Base-by-base conservation (phyloP, 2,888 invertebrate genomes). In the Scaptomyza cyrtandrae region DNA sequence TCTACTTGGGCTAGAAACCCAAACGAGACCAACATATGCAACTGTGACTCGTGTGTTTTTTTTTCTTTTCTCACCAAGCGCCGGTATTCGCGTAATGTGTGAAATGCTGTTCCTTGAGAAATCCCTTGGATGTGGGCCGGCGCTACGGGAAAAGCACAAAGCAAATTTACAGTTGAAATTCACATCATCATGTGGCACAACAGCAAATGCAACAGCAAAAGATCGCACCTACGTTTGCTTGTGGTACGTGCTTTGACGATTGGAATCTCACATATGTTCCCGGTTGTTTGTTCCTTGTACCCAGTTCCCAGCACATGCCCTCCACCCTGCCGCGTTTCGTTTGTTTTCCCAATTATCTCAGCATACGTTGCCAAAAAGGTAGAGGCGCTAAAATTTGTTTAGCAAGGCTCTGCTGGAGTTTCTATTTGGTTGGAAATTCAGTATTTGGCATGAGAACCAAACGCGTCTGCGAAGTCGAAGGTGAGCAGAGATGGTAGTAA, bases 81-180 rank as follows among this genome's bases (percentile, higher is more conserved):
- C 86, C 88, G 78, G 52, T 54, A 14, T 27, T 49, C 57, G 60
- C 54, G 55, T 82, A 71, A 74, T 75, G 82, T 85, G 86, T 67
- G 69, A 71, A 66, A 46, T 76, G 41, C 57, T 45, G 65, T 64
- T 57, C 73, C 79, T 77, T 75, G 71, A 70, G 87, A 79, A 87
- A 76, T 86, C 60, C 87, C 85, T 78, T 45, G 35, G 48, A 7
- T 16, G n/a, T 48, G 54, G 49, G 35, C 76, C 81, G 89, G 86
- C 86, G 86, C 86, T 89, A 88, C 81, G 87, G 86, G 89, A 81
- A 86, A 87, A 79, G 75, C 80, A 80, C 78, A 76, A 61, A 58
- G 56, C 54, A 52, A 60, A 63, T 59, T 52, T 72, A 64, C 68
- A 73, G 58, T 55, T 24, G 49, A 60, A 66, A 59, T 66, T 37